A percentile compares a stretch with the other conserved stretches of the same genome.
These are phyloP conservation scores for Platerodrilus igneus DNA, from an alignment of 2,888 invertebrate species.

Conservation along the genomic window DNA sequence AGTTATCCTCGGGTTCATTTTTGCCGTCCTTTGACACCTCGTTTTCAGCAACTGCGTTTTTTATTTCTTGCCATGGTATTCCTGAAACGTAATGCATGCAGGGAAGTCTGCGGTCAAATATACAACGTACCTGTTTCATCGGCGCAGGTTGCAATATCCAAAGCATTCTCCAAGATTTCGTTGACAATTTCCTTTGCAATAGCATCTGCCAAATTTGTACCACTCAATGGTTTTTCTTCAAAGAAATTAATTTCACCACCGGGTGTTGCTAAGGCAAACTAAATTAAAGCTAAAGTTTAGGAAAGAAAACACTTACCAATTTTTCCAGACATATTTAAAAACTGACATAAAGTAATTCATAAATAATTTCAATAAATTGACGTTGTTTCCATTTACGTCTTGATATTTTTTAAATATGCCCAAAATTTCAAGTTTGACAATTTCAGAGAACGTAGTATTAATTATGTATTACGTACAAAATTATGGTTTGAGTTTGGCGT, in stretches of 20 bases:
- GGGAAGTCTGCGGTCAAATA: not conserved
- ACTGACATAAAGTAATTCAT: conserved; percentile 17
- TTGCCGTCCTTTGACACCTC: no score
- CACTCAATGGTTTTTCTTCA: conserved; percentile 7
- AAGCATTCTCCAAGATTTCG: conserved; percentile 44
- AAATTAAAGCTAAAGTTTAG: conserved; percentile 3
- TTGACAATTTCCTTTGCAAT: conserved; percentile 40
- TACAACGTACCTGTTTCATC: conserved; percentile 11
- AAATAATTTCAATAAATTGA: conserved; percentile 4
- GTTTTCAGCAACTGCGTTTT: no score
- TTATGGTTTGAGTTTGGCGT: not conserved
- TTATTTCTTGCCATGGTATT: conserved; percentile 11
- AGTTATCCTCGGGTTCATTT: no score
- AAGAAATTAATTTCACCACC: conserved; percentile 24
- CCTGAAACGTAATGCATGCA: conserved; percentile 4
- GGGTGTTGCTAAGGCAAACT: conserved; percentile 22
- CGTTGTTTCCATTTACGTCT: conserved; percentile 4
- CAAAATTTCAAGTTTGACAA: conserved; percentile 11
- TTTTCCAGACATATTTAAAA: conserved; percentile 30
- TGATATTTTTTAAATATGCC: not conserved
- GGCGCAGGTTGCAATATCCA: conserved; percentile 34
- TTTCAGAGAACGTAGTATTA: conserved; percentile 10
- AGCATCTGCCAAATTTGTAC: conserved; percentile 11
- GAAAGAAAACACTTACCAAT: not conserved
- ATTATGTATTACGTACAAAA: conserved; percentile 4